A percentile compares a stretch with the other conserved stretches of the same genome.
Conservation (phyloP, 2,113 vertebrate species). For the Opisthocomus hoazin region DNA sequence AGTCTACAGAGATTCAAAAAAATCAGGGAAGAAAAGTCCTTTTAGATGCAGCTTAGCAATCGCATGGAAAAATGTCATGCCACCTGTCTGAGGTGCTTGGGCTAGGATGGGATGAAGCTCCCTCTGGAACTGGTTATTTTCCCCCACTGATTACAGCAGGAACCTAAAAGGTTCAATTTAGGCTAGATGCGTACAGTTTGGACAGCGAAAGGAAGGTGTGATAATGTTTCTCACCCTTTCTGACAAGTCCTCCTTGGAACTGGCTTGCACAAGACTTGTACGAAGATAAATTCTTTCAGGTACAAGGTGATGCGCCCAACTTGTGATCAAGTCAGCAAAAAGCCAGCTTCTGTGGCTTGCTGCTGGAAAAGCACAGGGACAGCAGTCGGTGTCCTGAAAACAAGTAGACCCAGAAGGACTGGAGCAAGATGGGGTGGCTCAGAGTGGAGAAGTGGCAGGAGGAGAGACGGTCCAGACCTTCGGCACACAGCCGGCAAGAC, state of each 20-base stretch:
- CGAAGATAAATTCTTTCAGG: neutral
- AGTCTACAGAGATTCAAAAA: neutral
- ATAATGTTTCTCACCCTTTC: neutral
- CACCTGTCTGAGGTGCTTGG: neutral
- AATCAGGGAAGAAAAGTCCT: neutral
- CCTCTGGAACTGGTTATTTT: neutral
- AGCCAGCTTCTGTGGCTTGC: neutral
- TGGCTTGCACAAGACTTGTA: neutral
- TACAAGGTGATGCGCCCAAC: neutral
- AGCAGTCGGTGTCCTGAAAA: neutral
- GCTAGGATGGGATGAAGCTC: neutral
- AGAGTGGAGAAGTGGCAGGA: neutral
- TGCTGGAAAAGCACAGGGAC: neutral
- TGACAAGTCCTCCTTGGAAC: neutral
- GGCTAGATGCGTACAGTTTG: neutral
- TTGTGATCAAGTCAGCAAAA: slow-evolving; percentile 8
- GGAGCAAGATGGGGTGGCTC: neutral
- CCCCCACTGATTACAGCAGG: neutral
- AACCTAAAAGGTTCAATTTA: neutral
- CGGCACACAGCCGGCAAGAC: neutral
- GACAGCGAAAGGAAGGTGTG: neutral
- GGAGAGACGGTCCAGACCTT: neutral
- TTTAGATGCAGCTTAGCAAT: neutral
- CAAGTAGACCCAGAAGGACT: neutral
- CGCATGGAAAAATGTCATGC: neutral